Percentiles rank a stretch among this genome's conserved stretches.
These are phyloP conservation scores for Neogale vison DNA, from an alignment of 2,113 vertebrate species.

Conservation along the genomic window DNA sequence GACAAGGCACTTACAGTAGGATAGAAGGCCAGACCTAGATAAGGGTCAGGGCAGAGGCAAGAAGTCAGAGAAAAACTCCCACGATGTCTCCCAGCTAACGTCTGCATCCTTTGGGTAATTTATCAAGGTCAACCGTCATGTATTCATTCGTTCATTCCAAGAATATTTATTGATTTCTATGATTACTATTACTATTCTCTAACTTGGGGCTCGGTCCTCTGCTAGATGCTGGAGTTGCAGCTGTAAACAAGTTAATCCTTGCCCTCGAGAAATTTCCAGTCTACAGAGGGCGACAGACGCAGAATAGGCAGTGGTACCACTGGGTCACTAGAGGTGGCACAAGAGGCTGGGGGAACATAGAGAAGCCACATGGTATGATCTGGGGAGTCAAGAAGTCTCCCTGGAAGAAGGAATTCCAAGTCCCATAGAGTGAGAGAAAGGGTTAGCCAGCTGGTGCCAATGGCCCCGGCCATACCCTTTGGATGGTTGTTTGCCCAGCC, in stretches of 20 bases:
- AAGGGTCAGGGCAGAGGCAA: not conserved
- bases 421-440: not conserved
- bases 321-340: not conserved
- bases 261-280: conserved; percentile 1
- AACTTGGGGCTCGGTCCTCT: not conserved
- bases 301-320: not conserved
- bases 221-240: not conserved
- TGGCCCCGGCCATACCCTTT: not conserved
- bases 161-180: conserved; percentile 33
- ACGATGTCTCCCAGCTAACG: not conserved
- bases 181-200: not conserved
- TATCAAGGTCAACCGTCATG: not conserved
- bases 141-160: conserved; percentile 14
- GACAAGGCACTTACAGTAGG: not conserved
- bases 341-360: not conserved
- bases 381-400: not conserved
- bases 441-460: not conserved
- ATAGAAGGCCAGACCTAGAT: not conserved
- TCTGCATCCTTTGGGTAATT: not conserved
- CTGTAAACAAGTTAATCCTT: not conserved
- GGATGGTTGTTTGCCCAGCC: conserved; percentile 42
- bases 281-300: not conserved
- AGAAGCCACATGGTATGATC: not conserved
- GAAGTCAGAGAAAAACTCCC: not conserved
- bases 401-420: not conserved